These are phyloP conservation scores for Drosophila elegans DNA, from an alignment of 1,140 invertebrate species.

Conservation along the genomic window DNA sequence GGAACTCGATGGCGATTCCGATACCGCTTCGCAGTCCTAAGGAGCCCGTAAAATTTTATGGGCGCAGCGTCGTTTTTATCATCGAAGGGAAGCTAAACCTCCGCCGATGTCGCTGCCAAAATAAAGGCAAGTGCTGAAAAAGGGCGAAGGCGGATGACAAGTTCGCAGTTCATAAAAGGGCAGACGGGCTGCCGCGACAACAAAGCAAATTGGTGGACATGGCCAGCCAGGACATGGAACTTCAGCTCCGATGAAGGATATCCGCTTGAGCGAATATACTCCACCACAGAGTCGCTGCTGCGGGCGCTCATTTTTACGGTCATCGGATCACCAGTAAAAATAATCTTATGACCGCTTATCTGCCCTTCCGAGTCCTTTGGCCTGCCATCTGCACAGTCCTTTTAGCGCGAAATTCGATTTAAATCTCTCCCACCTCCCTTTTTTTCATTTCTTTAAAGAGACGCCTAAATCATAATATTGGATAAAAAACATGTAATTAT, in stretches of 20 bases:
- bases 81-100: slow-evolving; percentile 11
- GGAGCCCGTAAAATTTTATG: slow-evolving; percentile 35
- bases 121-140: slow-evolving; percentile 26
- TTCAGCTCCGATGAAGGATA: slow-evolving; percentile 33
- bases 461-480: no score
- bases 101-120: slow-evolving; percentile 4
- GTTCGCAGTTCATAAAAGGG: slow-evolving; percentile 62
- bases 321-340: slow-evolving; percentile 47
- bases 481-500: no score
- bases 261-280: slow-evolving; percentile 40
- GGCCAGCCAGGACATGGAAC: slow-evolving; percentile 26
- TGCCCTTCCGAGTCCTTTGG: slow-evolving; percentile 28
- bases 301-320: slow-evolving; percentile 52
- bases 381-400: slow-evolving; percentile 23
- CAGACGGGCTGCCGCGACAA: slow-evolving; percentile 38
- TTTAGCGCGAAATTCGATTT: background rate
- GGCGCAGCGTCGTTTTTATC: slow-evolving; percentile 27
- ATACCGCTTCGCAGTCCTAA: slow-evolving; percentile 17
- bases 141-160: slow-evolving; percentile 34
- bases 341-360: slow-evolving; percentile 58
- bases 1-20: background rate
- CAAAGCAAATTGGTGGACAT: slow-evolving; percentile 65
- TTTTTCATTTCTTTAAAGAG: no score
- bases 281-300: slow-evolving; percentile 31
- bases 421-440: no score